Base-by-base conservation (phyloP, 2,888 invertebrate genomes). In the Drosophila melanosoma region DNA sequence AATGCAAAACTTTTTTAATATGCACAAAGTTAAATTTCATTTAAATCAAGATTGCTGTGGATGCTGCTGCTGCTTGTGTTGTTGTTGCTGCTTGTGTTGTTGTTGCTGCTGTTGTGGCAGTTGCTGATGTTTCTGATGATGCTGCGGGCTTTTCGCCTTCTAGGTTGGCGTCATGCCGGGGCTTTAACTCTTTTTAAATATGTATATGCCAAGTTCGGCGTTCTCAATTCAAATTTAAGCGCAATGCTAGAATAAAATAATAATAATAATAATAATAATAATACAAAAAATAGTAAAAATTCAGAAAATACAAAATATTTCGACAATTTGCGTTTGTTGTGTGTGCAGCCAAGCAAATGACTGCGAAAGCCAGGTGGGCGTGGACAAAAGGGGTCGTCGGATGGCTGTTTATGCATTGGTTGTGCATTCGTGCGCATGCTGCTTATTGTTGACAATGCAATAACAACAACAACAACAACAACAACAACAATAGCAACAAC, bases 21-120 rank as follows among this genome's bases (percentile, higher is more conserved):
- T 87, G 87, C 87, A 77, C 68, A 82, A 84, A 87, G 82, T 87
- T 84, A 81, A 87, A 87, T 89, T 89, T 89, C 85, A 89, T 87
- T 87, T 89, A 88, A 85, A 86, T 87, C 89, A 82, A 87, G 87
- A 84, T 76, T 77, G 76, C 75, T 67, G 79, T 71, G 69, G 67
- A 72, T 70, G 65, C 59, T 72, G 71, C 65, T 49, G 42, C 23
- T 71, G 23, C 42, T 38, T 20, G 11, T 74, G 63, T 45, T 61
- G 61, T 45, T 69, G 51, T 42, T 64, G 20, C 40, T 61, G 29
- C 32, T 69, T 20, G 11, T 74, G 63, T 45, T 61, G 61, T 45
- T 69, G 51, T 42, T 64, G 20, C 40, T 61, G 29, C 32, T 69
- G 45, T 48, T 66, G 33, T 52, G 15, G 54, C 35, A 64, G 53